Evolutionary conservation across 2,113 vertebrate genomes (phyloP).

Genomic region (Craseonycteris thonglongyai): DNA sequence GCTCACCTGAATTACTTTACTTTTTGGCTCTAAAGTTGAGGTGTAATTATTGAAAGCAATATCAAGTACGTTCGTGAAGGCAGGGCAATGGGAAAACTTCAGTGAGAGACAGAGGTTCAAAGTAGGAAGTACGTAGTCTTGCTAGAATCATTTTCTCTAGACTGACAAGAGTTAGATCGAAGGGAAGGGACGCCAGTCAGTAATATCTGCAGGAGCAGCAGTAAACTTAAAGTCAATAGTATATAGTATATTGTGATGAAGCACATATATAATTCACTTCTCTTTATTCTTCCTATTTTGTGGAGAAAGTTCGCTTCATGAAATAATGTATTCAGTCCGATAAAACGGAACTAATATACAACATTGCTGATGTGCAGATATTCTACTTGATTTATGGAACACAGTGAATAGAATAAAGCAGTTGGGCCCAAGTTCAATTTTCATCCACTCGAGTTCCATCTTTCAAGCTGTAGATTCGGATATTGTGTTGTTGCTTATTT

Average conservation of each 20-base stretch:
- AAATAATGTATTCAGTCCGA: slow-evolving; percentile 28
- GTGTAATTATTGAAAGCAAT: background rate
- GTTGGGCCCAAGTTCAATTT: slow-evolving; percentile 10
- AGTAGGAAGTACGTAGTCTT: background rate
- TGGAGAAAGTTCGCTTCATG: slow-evolving; percentile 12
- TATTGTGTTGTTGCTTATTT: background rate
- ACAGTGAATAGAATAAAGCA: background rate
- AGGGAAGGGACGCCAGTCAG: background rate
- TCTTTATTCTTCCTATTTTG: background rate
- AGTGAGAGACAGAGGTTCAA: background rate
- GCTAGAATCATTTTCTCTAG: background rate
- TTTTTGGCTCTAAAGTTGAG: background rate
- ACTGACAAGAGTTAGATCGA: background rate
- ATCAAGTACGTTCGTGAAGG: background rate
- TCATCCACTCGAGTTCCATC: background rate
- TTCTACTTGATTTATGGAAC: slow-evolving; percentile 1
- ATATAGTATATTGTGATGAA: background rate
- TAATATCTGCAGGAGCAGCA: background rate
- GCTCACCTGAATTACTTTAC: background rate
- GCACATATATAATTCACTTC: slow-evolving; percentile 43
- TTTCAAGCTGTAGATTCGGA: background rate
- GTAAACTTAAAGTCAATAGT: background rate
- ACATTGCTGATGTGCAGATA: slow-evolving; percentile 12
- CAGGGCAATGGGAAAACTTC: background rate
- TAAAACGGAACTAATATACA: slow-evolving; percentile 45